Base-by-base conservation (phyloP, 2,888 invertebrate species). In the Lamproptera curius region DNA sequence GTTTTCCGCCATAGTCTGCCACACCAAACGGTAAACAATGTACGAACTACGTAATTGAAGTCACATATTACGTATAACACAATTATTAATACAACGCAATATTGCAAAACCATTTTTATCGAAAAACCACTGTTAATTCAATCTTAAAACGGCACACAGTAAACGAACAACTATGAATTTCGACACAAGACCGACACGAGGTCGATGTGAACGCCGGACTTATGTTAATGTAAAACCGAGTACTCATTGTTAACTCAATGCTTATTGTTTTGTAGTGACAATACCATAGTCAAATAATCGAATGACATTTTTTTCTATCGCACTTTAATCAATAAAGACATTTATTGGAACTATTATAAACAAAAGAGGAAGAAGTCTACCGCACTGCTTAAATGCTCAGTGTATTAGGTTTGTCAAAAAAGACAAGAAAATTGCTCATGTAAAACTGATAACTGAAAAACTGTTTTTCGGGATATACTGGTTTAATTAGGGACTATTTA, bases 21-120 rank as follows among this genome's bases (percentile, higher is more conserved):
- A 55, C 90, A 80, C 55, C 93, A 60, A 38, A 93, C 90, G 57
- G 92, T 92, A 58, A 93, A 79, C 58, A 91, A 84, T 70, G 93
- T 91, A 61, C 95, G 89, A 55, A 92, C 68, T 67, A 94, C 91
- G 73, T 95, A 95, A 73, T 94, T 92, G 35, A 94, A 76, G 75
- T 95, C 95, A 61, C 92, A 87, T 46, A 91, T 69, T 41, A 90
- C 77, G 65, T 93, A 91, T 5, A 92, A 68, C 20, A 91, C 58
- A 50, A 92, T 63, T 54, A 79, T 62, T 47, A 64, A 14, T 34
- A 58, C 34, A 31, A 67, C 43, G 43, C 65, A 23, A 46, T 51
- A 65, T 9, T 62, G 36, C 46, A 55, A 67, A 55, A 75, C 58
- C 67, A 70, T 70, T 54, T 15, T n/a, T n/a, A 4, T 31, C 2